These are phyloP conservation scores for Anseranas semipalmata DNA, from an alignment of 2,113 vertebrate genomes.

Conservation along the genomic window DNA sequence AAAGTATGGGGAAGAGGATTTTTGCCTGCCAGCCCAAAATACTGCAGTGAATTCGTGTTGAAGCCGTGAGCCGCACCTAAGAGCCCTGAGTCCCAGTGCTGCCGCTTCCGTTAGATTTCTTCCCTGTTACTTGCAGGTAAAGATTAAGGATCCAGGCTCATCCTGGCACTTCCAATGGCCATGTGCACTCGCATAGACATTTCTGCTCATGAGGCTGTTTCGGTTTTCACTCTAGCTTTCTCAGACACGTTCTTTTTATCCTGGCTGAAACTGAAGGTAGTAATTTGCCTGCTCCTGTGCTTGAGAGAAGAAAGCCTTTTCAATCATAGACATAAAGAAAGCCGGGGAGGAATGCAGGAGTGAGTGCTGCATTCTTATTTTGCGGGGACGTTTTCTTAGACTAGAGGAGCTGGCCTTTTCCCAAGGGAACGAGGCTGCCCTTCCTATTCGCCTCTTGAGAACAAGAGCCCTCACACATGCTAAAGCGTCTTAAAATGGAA, in stretches of 20 bases:
- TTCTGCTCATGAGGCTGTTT: background rate
- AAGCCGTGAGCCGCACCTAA: background rate
- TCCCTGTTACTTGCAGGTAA: background rate
- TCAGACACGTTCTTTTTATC: background rate
- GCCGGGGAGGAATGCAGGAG: background rate
- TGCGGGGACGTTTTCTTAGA: background rate
- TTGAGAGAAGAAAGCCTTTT: conserved; percentile 20
- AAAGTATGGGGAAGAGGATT: background rate
- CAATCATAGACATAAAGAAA: background rate
- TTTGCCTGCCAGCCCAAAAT: background rate
- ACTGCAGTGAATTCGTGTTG: background rate
- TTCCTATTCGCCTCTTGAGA: background rate
- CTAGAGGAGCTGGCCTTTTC: conserved; percentile 3
- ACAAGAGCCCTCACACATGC: background rate
- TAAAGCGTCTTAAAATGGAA: background rate
- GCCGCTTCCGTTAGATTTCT: background rate
- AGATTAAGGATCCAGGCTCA: background rate
- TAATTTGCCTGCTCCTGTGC: background rate
- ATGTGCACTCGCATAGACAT: rapidly evolving
- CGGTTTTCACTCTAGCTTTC: background rate
- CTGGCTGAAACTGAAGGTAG: background rate
- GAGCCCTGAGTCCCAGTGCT: background rate
- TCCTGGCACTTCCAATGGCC: background rate
- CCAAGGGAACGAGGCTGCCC: background rate
- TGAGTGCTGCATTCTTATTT: background rate